Base-by-base conservation (phyloP, 2,888 invertebrate species). In the Trichogramma evanescens region DNA sequence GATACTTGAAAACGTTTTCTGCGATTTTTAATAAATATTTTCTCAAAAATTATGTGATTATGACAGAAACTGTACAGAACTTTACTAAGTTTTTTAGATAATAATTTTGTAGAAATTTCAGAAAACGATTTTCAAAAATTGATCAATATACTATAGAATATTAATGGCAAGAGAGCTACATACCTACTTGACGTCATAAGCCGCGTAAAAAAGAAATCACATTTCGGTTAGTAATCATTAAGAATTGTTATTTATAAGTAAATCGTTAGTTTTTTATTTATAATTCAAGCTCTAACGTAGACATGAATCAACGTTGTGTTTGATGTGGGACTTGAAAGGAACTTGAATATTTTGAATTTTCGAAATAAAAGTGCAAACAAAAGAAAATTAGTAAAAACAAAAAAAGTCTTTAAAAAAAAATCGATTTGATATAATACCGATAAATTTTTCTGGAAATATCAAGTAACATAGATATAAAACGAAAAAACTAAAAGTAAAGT, bases 151-250 rank as follows among this genome's bases (percentile, higher is more conserved):
- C 53, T 59, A 63, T 66, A 68, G 62, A 70, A 65, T 65, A 67
- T 66, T 64, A 66, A 66, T 67, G 62, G 63, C 68, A 71, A 66
- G 64, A 67, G 66, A 68, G 71, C 73, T 76, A 76, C 77, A 70
- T 77, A 76, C 76, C 76, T 77, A 76, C 75, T 77, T 76, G 77
- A 75, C 75, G 72, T 77, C 77, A 77, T 74, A 77, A 77, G 77
- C 76, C 77, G 77, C 77, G 77, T 76, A 73, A 77, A 76, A 64
- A 75, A 77, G 72, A 76, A 72, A 75, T 72, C 73, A 77, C 72
- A 76, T 74, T 71, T 75, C 74, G 72, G 72, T 77, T 72, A 77
- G 74, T 77, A 75, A 71, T 72, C 72, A 73, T 26, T 26, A 26
- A 26, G 26, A 26, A 26, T 26, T 26, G 26, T 26, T 26, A 26